phyloP scores from a whole-genome alignment of 2,797 vertebrate species.

The Argentina silus region DNA sequence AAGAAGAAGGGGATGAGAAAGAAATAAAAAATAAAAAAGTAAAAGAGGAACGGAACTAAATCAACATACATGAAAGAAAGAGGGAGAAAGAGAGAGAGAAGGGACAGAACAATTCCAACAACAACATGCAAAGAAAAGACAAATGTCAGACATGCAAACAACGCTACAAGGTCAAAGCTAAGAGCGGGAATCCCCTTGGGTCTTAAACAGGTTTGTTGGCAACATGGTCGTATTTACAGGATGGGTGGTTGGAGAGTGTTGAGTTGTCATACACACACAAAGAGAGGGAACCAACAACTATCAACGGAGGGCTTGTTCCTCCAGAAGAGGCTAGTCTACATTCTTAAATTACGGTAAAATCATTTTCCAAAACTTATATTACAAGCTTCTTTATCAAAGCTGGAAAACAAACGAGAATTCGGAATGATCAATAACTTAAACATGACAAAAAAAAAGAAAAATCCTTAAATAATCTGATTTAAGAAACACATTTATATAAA shows the following conservation, averaged over 20 bases:
- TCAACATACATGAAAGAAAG: conserved; percentile 32
- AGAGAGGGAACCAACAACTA: conserved; percentile 80
- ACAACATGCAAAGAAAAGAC: conserved; percentile 92
- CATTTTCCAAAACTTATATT: conserved; percentile 78
- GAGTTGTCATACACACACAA: conserved; percentile 77
- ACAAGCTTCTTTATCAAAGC: conserved; percentile 73
- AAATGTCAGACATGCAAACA: conserved; percentile 84
- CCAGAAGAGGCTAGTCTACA: conserved; percentile 90
- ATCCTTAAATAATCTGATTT: conserved; percentile 75
- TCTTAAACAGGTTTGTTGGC: conserved; percentile 78
- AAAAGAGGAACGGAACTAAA: conserved; percentile 59
- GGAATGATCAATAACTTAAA: conserved; percentile 72
- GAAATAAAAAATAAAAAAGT: conserved; percentile 29
- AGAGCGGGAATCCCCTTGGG: conserved; percentile 74
- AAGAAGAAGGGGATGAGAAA: conserved; percentile 59
- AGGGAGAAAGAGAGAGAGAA: conserved; percentile 52
- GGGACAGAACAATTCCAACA: conserved; percentile 77
- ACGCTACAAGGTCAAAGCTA: conserved; percentile 80
- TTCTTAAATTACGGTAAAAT: conserved; percentile 90
- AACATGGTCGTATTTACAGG: conserved; percentile 87
- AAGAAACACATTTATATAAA: conserved; percentile 86
- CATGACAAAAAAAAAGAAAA: conserved; percentile 53
- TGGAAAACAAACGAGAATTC: conserved; percentile 59
- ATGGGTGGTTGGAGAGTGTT: conserved; percentile 73
- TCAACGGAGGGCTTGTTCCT: conserved; percentile 80